These are phyloP conservation scores for Orchesella cincta DNA, from an alignment of 1,140 invertebrate species.

Conservation along the genomic window DNA sequence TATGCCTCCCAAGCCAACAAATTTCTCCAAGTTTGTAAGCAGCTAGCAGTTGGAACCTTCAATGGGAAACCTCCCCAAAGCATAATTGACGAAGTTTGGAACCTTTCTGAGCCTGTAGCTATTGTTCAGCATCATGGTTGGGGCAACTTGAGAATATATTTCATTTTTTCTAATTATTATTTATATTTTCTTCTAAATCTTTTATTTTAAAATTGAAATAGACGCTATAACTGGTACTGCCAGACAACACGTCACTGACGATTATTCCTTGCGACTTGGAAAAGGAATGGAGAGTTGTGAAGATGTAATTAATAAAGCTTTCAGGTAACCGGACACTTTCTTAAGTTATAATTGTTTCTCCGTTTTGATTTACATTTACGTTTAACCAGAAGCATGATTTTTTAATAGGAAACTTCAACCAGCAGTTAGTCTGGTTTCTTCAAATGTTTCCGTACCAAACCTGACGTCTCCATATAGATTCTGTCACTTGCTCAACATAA, in stretches of 20 bases:
- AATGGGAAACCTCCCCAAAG: background rate
- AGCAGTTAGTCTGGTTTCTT: background rate
- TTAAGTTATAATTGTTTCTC: no score
- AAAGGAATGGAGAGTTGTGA: constrained; percentile 63
- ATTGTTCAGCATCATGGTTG: constrained; percentile 26
- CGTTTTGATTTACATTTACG: no score
- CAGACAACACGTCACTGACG: constrained; percentile 82
- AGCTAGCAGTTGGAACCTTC: background rate
- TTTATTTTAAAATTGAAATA: no score
- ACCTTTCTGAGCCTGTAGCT: constrained; percentile 3
- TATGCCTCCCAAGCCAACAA: background rate
- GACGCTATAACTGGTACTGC: constrained; percentile 79
- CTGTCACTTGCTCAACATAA: constrained; percentile 69
- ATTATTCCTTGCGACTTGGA: constrained; percentile 75
- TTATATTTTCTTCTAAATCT: no score
- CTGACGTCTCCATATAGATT: constrained; percentile 51
- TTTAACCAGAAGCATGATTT: background rate
- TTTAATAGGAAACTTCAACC: background rate
- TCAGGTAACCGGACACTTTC: background rate
- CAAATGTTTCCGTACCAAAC: background rate
- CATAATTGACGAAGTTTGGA: background rate
- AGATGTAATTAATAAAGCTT: background rate
- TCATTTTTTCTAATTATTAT: no score
- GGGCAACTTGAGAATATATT: no score
- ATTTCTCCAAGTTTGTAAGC: constrained; percentile 21